These are phyloP conservation scores for Epinotia demarniana DNA, from an alignment of 2,888 invertebrate species.

Conservation along the genomic window DNA sequence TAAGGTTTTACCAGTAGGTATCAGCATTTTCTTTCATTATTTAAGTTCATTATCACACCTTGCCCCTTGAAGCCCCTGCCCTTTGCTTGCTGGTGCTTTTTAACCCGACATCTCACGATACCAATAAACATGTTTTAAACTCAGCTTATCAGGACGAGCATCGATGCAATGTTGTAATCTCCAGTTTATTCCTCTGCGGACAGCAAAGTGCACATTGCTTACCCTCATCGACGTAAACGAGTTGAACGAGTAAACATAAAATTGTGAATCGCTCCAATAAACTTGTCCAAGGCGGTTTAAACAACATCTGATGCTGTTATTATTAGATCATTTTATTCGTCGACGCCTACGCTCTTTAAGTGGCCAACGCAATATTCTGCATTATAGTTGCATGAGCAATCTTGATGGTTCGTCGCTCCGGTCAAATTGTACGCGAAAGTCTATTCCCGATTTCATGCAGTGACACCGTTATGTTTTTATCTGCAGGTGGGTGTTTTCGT, in stretches of 20 bases:
- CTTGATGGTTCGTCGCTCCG: not conserved
- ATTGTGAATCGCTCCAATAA: constrained; percentile 49
- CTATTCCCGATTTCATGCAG: not conserved
- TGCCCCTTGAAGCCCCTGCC: no score
- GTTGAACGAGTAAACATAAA: constrained; percentile 46
- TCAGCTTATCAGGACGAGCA: not conserved
- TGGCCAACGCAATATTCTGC: constrained; percentile 39
- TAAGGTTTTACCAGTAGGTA: no score
- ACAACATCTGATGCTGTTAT: constrained; percentile 49
- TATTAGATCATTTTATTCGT: constrained; percentile 49
- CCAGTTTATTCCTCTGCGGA: constrained; percentile 9
- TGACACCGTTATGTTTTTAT: not conserved
- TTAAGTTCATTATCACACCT: no score
- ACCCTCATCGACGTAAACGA: constrained; percentile 34
- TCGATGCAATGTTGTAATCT: constrained; percentile 12
- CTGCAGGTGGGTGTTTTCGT: not conserved
- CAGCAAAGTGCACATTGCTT: constrained; percentile 19
- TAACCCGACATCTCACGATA: no score
- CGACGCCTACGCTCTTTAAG: constrained; percentile 47
- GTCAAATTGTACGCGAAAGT: not conserved
- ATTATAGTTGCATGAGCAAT: constrained; percentile 27
- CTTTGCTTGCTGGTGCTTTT: no score
- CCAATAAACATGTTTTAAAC: not conserved
- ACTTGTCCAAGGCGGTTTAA: constrained; percentile 51
- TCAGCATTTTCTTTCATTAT: no score